Conservation (phyloP, 1,140 invertebrate genomes). For the Drosophila ananassae region DNA sequence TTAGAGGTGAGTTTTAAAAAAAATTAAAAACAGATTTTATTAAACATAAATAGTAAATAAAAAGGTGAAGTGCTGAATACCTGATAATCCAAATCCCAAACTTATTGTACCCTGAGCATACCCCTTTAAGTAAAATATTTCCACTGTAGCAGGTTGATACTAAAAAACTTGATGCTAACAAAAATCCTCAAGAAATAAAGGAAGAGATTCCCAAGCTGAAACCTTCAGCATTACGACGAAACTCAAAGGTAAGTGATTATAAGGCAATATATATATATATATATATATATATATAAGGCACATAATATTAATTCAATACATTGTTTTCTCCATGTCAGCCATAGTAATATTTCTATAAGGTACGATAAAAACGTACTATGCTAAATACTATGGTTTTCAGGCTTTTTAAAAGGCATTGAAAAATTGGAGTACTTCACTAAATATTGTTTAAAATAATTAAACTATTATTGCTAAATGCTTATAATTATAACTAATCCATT, state of each 20-base stretch:
- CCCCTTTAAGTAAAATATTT: constrained; percentile 31
- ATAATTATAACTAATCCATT: too few species aligned
- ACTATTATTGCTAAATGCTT: too few species aligned
- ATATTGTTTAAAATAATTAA: too few species aligned
- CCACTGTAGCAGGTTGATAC: constrained; percentile 51
- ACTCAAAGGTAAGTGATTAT: constrained; percentile 65
- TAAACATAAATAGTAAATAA: background rate
- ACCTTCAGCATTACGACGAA: constrained; percentile 53
- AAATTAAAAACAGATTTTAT: too few species aligned
- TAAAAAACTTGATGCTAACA: constrained; percentile 65
- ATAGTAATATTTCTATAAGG: too few species aligned
- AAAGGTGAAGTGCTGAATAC: background rate
- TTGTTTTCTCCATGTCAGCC: too few species aligned
- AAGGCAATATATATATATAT: background rate
- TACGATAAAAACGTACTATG: too few species aligned
- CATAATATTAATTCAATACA: background rate
- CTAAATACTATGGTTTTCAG: background rate
- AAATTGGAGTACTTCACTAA: too few species aligned
- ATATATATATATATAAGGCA: too few species aligned
- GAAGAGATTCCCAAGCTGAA: constrained; percentile 81
- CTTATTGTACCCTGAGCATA: constrained; percentile 1
- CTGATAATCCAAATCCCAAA: background rate
- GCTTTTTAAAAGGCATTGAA: background rate
- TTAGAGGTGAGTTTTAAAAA: constrained; percentile 84
- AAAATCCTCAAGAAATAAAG: constrained; percentile 63